phyloP scores from a whole-genome alignment of 2,113 vertebrate species.

The Chaetodon trifascialis region DNA sequence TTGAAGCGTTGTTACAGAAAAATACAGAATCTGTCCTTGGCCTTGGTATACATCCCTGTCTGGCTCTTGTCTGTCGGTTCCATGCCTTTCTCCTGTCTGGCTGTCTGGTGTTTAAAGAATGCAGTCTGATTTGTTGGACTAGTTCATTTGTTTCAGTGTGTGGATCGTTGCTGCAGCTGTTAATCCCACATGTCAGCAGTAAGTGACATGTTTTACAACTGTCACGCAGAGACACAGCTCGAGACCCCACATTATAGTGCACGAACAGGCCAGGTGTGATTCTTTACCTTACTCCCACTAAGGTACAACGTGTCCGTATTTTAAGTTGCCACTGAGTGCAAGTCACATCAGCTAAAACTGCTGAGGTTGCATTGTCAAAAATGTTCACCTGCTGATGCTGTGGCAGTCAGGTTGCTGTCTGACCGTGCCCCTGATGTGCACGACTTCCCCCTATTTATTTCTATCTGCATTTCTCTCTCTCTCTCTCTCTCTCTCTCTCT shows the following conservation, averaged over 20 bases:
- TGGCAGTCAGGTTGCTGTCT: constrained; percentile 32
- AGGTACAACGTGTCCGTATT: constrained; percentile 7
- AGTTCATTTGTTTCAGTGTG: constrained; percentile 1
- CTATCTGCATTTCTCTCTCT: not conserved
- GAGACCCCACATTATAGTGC: not conserved
- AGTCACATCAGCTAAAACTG: constrained; percentile 35
- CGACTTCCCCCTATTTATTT: not conserved
- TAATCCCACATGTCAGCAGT: not conserved
- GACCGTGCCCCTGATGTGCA: constrained; percentile 26
- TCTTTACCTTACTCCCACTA: constrained; percentile 2
- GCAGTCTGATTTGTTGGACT: constrained; percentile 14
- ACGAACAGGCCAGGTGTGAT: constrained; percentile 18
- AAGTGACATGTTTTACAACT: not conserved
- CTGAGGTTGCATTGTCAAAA: constrained; percentile 54
- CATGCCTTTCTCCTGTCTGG: too few species aligned
- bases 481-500: not conserved
- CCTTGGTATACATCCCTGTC: not conserved
- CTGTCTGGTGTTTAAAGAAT: constrained; percentile 24
- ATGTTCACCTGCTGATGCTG: constrained; percentile 40
- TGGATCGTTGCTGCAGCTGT: not conserved
- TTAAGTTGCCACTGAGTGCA: constrained; percentile 9
- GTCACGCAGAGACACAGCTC: constrained; percentile 9
- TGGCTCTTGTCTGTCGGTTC: not conserved
- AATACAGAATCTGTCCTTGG: constrained; percentile 21
- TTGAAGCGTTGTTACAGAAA: constrained; percentile 16